Evolutionary conservation across 2,888 invertebrate genomes (phyloP), one percentile per base, ranked within the genome.

Genomic region (Andrena hattorfiana): DNA sequence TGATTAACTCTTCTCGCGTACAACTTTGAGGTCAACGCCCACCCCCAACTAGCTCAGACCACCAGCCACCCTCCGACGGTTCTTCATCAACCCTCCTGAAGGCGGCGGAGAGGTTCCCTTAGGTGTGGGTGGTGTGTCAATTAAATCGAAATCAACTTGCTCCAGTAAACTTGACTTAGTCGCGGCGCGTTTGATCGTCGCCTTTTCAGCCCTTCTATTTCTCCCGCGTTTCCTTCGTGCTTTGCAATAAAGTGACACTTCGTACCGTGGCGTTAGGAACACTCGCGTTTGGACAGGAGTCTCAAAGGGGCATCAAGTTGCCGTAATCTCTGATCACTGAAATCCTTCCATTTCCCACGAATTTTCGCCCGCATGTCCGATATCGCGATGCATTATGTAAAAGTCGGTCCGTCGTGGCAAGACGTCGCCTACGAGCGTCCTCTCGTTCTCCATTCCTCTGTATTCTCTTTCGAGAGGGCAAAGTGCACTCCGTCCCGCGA

Each of bases 111-210:
- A 48, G 64, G 71, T 68, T 67, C 72, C 75, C 54, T 73, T 66
- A 79, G 66, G 77, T 66, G 42, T 66, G 35, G 76, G 70, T 73
- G 62, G 73, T 73, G 88, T 89, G 88, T 87, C 90, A 86, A 88
- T 86, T 89, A 89, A 90, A 88, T 89, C 85, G 85, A 90, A 89
- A 88, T 90, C 86, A 89, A 89, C 87, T 88, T 84, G 84, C 82
- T 80, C 86, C 77, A 78, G 86, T 67, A 87, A 88, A 88, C 87
- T 82, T 75, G 84, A 84, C 83, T 83, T 73, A 81, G 77, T 69
- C 77, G 81, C 74, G 66, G 69, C 81, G 79, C 81, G 81, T 83
- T 88, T 85, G 85, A 89, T 85, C 85, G 78, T 48, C 54, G 51
- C 54, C 10, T 20, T 30, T 16, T n/a, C 20, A 35, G 16, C 7